Evolutionary conservation across 2,113 vertebrate species (phyloP), one percentile per base, ranked within the genome.

Genomic region (Tringa solitaria): DNA sequence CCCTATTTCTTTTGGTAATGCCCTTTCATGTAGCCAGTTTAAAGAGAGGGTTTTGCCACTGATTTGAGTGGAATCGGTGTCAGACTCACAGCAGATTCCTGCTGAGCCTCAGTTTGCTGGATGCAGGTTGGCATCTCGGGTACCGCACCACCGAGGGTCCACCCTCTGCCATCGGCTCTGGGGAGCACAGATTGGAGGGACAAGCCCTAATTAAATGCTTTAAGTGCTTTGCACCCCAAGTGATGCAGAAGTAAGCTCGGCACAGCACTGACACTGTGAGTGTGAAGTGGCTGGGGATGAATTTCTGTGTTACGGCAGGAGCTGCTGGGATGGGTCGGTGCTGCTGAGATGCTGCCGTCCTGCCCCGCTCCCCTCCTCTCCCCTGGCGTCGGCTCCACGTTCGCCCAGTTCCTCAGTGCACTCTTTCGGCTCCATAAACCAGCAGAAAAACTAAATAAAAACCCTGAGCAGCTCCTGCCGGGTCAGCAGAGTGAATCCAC

Each of bases 121-220:
- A 6, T 3, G 3, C 65, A 10, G 26, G 1, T 16, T 14, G 0
- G 0, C 19, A 2, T 6, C n/a, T 17, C 0, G 2, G 33, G 51
- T 33, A 4, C 60, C 6, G 2, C 23, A 6, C 27, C 16, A 2
- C 30, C 4, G 3, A 20, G 53, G 59, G 51, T 9, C 3, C 28
- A 7, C 2, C 9, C 30, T 39, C 53, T 50, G 79, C 69, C 13
- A 0, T 10, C 13, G 30, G 67, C 61, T 37, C 35, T 1, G 65
- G 50, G 10, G 24, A 9, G 6, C 45, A 3, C 35, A 18, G 24
- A 2, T 0, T 3, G 19, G 54, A 53, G 51, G 56, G 18, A 35
- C 19, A 5, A 28, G 5, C 24, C 24, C 57, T 24, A 3, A 35
- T n/a, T 22, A n/a, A 23, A 23, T 3, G 14, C 5, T 70, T 51